phyloP scores from a whole-genome alignment of 1,140 invertebrate genomes.

The Philotrypesis tridentata region DNA sequence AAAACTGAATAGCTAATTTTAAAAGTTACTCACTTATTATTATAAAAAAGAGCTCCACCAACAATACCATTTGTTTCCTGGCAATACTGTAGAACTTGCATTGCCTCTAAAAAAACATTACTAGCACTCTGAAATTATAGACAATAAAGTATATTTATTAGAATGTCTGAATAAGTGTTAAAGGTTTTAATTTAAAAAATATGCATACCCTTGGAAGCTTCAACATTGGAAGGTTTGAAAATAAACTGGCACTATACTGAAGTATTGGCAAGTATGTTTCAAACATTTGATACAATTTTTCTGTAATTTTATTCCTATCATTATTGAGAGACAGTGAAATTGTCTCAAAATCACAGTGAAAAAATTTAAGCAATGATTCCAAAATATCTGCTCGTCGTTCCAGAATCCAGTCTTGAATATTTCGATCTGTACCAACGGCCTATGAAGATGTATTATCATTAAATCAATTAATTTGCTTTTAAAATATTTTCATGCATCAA shows the following conservation, averaged over 20 bases:
- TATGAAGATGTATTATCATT: constrained; percentile 63
- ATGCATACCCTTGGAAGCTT: constrained; percentile 83
- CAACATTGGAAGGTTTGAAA: constrained; percentile 84
- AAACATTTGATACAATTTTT: constrained; percentile 87
- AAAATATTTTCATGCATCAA: neutral
- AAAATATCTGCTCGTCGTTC: constrained; percentile 83
- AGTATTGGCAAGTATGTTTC: constrained; percentile 89
- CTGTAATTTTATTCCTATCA: constrained; percentile 79
- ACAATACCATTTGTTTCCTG: constrained; percentile 82
- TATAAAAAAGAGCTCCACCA: constrained; percentile 85
- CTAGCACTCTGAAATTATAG: constrained; percentile 79
- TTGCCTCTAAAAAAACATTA: constrained; percentile 86
- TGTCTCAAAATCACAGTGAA: constrained; percentile 84
- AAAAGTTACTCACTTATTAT: constrained; percentile 81
- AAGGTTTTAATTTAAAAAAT: constrained; percentile 21
- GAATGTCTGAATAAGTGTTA: constrained; percentile 4
- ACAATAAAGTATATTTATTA: neutral
- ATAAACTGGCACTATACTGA: constrained; percentile 84
- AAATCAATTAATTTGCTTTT: constrained; percentile 8
- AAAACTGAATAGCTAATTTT: neutral
- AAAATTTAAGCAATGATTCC: constrained; percentile 83
- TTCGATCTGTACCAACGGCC: constrained; percentile 89
- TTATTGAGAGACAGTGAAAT: constrained; percentile 77
- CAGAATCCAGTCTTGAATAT: constrained; percentile 86
- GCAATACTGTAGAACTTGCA: constrained; percentile 85